Evolutionary conservation across 2,797 vertebrate species (phyloP).

Genomic region (Semotilus atromaculatus): DNA sequence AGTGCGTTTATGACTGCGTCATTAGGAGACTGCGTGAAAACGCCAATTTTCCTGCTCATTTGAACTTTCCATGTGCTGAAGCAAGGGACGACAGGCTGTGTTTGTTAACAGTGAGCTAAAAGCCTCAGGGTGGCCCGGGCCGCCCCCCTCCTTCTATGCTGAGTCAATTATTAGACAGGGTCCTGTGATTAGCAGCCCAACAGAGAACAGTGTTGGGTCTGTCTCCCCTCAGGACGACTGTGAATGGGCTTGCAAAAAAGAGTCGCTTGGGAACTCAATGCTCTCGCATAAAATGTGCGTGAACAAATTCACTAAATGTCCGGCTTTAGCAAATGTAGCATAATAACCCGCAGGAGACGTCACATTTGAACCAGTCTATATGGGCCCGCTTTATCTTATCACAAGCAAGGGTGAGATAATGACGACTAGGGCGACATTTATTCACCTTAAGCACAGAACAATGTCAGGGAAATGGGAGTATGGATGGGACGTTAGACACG

Average conservation of each 20-base stretch:
- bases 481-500: background rate
- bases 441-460: background rate
- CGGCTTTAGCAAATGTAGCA: background rate
- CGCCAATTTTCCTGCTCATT: slow-evolving; percentile 7
- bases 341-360: slow-evolving; percentile 27
- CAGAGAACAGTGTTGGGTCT: slow-evolving; percentile 27
- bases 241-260: slow-evolving; percentile 31
- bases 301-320: slow-evolving; percentile 21
- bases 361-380: slow-evolving; percentile 13
- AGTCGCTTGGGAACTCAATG: slow-evolving; percentile 13
- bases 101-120: slow-evolving; percentile 33
- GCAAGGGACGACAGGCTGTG: slow-evolving; percentile 11
- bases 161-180: slow-evolving; percentile 50
- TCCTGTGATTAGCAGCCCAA: slow-evolving; percentile 44
- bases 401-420: slow-evolving; percentile 18
- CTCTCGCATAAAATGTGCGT: background rate
- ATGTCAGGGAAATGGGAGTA: background rate
- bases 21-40: slow-evolving; percentile 28
- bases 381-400: slow-evolving; percentile 8
- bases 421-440: slow-evolving; percentile 21
- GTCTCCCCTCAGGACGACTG: background rate
- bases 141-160: background rate
- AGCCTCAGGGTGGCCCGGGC: background rate
- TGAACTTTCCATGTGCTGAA: background rate
- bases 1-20: slow-evolving; percentile 9